Evolutionary conservation across 2,888 invertebrate genomes (phyloP).

Genomic region (Lissonota sp.): DNA sequence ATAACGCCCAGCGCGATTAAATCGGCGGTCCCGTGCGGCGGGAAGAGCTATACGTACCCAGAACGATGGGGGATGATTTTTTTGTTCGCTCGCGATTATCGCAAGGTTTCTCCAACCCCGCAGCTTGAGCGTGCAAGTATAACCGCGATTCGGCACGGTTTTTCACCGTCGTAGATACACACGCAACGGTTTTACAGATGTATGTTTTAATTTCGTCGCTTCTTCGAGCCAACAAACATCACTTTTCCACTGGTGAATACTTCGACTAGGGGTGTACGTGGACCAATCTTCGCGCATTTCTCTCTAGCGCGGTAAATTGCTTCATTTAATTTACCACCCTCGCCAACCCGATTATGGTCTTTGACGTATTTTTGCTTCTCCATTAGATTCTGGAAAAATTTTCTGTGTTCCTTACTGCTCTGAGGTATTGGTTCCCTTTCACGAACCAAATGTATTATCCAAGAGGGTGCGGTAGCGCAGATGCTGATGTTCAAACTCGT

Average conservation of each 20-base stretch:
- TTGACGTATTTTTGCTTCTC: constrained; percentile 12
- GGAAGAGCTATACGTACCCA: constrained; percentile 31
- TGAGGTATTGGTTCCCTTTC: constrained; percentile 34
- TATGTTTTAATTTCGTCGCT: constrained; percentile 69
- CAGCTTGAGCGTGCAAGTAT: neutral
- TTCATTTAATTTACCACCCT: constrained; percentile 79
- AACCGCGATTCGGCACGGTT: constrained; percentile 50
- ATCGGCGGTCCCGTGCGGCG: neutral
- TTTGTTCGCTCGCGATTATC: neutral
- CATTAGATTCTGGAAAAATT: constrained; percentile 12
- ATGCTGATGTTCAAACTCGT: constrained; percentile 59
- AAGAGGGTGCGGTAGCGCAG: constrained; percentile 62
- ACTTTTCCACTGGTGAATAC: constrained; percentile 35
- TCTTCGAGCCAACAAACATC: constrained; percentile 76
- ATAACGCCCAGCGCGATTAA: constrained; percentile 44
- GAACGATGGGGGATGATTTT: constrained; percentile 12
- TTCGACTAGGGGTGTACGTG: constrained; percentile 50
- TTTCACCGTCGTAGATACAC: neutral
- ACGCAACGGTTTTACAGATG: neutral
- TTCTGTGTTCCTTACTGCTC: constrained; percentile 5
- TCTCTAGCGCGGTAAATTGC: constrained; percentile 73
- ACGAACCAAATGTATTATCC: constrained; percentile 79
- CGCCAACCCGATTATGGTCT: constrained; percentile 52
- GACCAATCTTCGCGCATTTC: constrained; percentile 17
- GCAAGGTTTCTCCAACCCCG: constrained; percentile 43